phyloP scores from a whole-genome alignment of 1,140 invertebrate genomes.

The Temnothorax nylanderi region DNA sequence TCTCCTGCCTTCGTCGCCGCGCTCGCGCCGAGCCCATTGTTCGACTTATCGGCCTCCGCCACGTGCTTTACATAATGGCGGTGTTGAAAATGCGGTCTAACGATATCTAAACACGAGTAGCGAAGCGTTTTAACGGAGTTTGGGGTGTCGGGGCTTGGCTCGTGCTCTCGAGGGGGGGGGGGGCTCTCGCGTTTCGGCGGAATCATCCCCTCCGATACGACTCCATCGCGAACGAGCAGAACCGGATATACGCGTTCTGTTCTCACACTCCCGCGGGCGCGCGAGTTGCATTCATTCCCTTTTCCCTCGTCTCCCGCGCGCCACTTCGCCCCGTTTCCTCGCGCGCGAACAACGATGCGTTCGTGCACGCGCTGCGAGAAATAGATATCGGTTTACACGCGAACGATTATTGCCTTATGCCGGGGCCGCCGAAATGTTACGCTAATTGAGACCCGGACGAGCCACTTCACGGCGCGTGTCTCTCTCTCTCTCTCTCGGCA shows the following conservation, averaged over 20 bases:
- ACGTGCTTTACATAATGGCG: slow-evolving; percentile 84
- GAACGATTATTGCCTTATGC: slow-evolving; percentile 80
- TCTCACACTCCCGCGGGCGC: slow-evolving; percentile 7
- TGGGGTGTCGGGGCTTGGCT: slow-evolving; percentile 1
- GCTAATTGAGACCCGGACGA: slow-evolving; percentile 73
- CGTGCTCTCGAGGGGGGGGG: not conserved
- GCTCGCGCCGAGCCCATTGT: slow-evolving; percentile 76
- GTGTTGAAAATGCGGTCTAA: slow-evolving; percentile 83
- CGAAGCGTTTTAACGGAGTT: slow-evolving; percentile 70
- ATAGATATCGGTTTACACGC: slow-evolving; percentile 81
- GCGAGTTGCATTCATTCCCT: slow-evolving; percentile 12
- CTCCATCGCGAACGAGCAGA: slow-evolving; percentile 60
- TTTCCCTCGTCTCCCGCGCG: not conserved
- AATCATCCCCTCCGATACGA: slow-evolving; percentile 69
- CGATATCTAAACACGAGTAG: slow-evolving; percentile 82
- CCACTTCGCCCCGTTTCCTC: not conserved
- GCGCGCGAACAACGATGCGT: slow-evolving; percentile 38
- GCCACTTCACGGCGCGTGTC: slow-evolving; percentile 48
- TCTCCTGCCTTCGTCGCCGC: slow-evolving; percentile 5
- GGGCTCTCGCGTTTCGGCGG: slow-evolving; percentile 29
- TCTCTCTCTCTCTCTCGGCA: not conserved
- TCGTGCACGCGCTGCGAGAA: slow-evolving; percentile 72
- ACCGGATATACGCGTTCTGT: slow-evolving; percentile 58
- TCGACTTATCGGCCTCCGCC: slow-evolving; percentile 82
- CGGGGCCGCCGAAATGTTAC: slow-evolving; percentile 73